phyloP scores from a whole-genome alignment of 2,888 invertebrate genomes.

The Diaprepes abbreviatus region DNA sequence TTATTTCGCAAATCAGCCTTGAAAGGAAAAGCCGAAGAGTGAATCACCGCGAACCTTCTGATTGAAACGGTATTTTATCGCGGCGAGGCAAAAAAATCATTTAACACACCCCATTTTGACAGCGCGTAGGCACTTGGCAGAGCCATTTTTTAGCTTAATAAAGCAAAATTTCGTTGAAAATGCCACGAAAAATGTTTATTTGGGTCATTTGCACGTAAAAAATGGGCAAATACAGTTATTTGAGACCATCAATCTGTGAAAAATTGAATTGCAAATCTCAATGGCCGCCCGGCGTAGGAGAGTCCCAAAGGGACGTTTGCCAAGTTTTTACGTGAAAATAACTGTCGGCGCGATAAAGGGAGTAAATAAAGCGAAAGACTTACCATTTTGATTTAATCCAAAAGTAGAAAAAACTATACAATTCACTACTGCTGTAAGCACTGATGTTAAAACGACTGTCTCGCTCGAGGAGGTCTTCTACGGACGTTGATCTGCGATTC shows the following conservation, averaged over 20 bases:
- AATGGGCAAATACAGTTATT: background rate
- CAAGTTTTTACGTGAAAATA: slow-evolving; percentile 34
- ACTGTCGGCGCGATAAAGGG: slow-evolving; percentile 6
- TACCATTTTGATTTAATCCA: slow-evolving; percentile 65
- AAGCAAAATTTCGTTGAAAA: background rate
- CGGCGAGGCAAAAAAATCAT: slow-evolving; percentile 14
- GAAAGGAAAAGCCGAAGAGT: slow-evolving; percentile 35
- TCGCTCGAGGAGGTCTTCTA: slow-evolving; percentile 61
- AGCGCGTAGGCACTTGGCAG: slow-evolving; percentile 16
- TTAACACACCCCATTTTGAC: slow-evolving; percentile 46
- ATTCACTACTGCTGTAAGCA: slow-evolving; percentile 63
- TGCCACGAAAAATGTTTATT: background rate
- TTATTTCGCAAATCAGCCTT: slow-evolving; percentile 32
- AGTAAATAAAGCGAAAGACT: slow-evolving; percentile 53
- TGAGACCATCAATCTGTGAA: slow-evolving; percentile 6
- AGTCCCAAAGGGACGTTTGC: slow-evolving; percentile 15
- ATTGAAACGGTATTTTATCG: slow-evolving; percentile 38
- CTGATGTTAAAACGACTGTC: slow-evolving; percentile 64
- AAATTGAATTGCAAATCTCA: slow-evolving; percentile 19
- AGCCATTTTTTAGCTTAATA: background rate
- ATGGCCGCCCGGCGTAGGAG: slow-evolving; percentile 52
- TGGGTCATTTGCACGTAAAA: background rate
- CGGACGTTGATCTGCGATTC: slow-evolving; percentile 67
- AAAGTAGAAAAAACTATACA: slow-evolving; percentile 59
- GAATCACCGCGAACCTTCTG: slow-evolving; percentile 25